Base-by-base conservation (phyloP, 1,140 invertebrate species). In the Coelopa frigida region DNA sequence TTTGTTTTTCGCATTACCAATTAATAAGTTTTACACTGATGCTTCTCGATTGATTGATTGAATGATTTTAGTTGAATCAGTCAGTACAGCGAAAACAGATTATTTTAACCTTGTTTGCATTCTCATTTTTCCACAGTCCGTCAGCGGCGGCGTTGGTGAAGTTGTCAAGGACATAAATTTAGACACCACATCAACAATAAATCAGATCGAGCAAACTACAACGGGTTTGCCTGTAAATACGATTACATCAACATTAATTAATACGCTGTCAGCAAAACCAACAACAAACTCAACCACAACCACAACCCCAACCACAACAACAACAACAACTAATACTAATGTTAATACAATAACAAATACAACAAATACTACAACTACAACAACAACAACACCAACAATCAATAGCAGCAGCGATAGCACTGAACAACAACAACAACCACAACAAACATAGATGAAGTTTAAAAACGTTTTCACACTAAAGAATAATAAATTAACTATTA, bases 391-490 rank as follows among this genome's bases (percentile, higher is more conserved):
- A 37, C 33, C 56, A 51, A 7, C 46, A 48, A 24, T 44, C 7
- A 44, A 18, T 14, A 36, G 21, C n/a, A n/a, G 8, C 50, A 51
- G 21, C 56, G 45, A 41, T 50, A 49, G 8, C 52, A 49, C 10
- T 54, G 27, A 49, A 5, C 54, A 57, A n/a, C 44, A 51, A n/a
- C 57, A 50, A 32, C 50, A 58, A 37, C 57, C 56, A 50, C 56
- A 55, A 36, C 56, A 54, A 57, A 65, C 55, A 56, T 61, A 59
- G 40, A 65, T 56, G 55, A 62, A 41, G 42, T 41, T 46, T 27
- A 27, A 45, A 50, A 46, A 50, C 31, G 42, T 35, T 22, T 35
- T 37, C 35, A 37, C 43, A 23, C 24, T 27, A 37, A 46, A 22
- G 23, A 46, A 46, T 41, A 36, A 18, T 15, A 14, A 44, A 32